Evolutionary conservation across 2,888 invertebrate species (phyloP).

Genomic region (Sarcophaga rosellei): DNA sequence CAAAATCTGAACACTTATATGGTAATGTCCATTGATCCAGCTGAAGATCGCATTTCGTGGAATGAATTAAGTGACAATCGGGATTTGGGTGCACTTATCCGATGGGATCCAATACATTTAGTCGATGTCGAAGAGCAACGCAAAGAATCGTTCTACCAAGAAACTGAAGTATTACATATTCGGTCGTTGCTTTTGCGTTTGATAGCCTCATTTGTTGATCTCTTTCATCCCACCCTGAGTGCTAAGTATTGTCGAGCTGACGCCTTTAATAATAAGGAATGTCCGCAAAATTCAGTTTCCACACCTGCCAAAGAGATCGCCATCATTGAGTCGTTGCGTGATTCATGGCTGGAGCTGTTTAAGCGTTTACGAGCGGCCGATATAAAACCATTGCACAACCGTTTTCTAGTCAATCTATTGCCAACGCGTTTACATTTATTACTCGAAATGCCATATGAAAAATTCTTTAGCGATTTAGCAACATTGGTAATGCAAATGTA

Average conservation of each 20-base stretch:
- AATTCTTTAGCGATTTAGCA: constrained; percentile 79
- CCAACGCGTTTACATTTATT: constrained; percentile 79
- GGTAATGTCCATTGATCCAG: constrained; percentile 84
- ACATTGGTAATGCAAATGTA: constrained; percentile 79
- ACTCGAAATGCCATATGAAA: constrained; percentile 79
- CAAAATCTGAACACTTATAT: constrained; percentile 82
- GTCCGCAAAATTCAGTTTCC: constrained; percentile 48
- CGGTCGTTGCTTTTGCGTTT: constrained; percentile 78
- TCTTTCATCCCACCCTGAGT: constrained; percentile 74
- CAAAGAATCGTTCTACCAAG: constrained; percentile 79
- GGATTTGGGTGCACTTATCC: constrained; percentile 87
- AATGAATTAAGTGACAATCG: constrained; percentile 87
- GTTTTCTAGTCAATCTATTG: constrained; percentile 81
- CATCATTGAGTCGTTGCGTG: constrained; percentile 76
- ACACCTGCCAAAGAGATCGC: constrained; percentile 71
- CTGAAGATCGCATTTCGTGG: constrained; percentile 84
- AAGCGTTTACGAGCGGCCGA: constrained; percentile 77
- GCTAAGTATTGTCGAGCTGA: constrained; percentile 63
- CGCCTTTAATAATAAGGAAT: constrained; percentile 66
- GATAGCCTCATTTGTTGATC: constrained; percentile 78
- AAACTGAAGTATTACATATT: constrained; percentile 78
- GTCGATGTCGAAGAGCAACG: constrained; percentile 74
- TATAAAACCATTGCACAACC: constrained; percentile 75
- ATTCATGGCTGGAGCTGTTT: constrained; percentile 78
- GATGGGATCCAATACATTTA: constrained; percentile 85